phyloP scores from a whole-genome alignment of 2,888 invertebrate genomes.

The Minunthozetes semirufus region DNA sequence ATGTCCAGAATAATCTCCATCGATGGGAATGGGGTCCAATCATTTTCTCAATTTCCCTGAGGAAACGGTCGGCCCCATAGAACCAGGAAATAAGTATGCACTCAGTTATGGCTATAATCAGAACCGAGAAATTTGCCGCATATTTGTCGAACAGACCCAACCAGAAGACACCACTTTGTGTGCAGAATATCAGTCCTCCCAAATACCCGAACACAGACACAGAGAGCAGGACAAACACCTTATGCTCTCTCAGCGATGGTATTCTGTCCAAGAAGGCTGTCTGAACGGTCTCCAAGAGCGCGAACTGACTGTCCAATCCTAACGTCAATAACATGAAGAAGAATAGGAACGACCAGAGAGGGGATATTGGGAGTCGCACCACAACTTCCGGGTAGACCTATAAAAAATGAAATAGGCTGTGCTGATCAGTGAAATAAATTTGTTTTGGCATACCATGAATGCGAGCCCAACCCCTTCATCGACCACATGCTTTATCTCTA shows the following conservation, averaged over 20 bases:
- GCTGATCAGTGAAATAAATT: too few relatives aligned
- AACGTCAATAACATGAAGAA: constrained; percentile 70
- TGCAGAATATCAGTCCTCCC: constrained; percentile 48
- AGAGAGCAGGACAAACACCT: constrained; percentile 46
- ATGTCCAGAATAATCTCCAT: constrained; percentile 62
- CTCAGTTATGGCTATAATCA: constrained; percentile 57
- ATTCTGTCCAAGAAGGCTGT: constrained; percentile 54
- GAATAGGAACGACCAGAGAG: constrained; percentile 72
- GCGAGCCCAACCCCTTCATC: constrained; percentile 54
- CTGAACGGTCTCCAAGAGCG: constrained; percentile 54
- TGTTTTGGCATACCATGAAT: too few relatives aligned
- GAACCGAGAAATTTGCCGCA: constrained; percentile 53
- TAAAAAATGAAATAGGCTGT: constrained; percentile 33
- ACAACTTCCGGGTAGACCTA: constrained; percentile 72
- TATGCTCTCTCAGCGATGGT: constrained; percentile 49
- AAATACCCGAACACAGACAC: constrained; percentile 48
- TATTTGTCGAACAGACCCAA: constrained; percentile 53
- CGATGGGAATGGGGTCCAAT: constrained; percentile 55
- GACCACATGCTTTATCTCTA: constrained; percentile 64
- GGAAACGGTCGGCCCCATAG: constrained; percentile 51
- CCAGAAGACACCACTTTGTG: constrained; percentile 49
- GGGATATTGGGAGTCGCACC: constrained; percentile 67
- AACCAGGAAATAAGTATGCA: constrained; percentile 53
- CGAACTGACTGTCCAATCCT: constrained; percentile 58
- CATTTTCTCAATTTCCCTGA: constrained; percentile 51